phyloP scores from a whole-genome alignment of 2,113 vertebrate species.

The Salvelinus namaycush region DNA sequence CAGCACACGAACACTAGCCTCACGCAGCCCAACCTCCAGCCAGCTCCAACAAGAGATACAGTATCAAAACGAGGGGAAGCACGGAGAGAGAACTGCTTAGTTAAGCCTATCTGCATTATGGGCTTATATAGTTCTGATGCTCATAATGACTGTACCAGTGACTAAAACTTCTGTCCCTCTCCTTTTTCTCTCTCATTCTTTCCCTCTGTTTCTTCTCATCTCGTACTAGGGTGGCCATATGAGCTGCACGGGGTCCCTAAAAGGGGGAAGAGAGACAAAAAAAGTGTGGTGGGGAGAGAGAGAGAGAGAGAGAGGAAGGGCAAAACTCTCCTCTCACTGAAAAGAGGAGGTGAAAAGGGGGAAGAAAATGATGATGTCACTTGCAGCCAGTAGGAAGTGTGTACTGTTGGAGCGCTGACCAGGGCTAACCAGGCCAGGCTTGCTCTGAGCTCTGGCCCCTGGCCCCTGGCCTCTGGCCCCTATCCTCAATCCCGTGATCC shows the following conservation, averaged over 20 bases:
- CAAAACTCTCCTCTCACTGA: slow-evolving; percentile 46
- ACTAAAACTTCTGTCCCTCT: not conserved
- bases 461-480: slow-evolving; percentile 34
- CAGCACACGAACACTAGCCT: not conserved
- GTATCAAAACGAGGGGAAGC: not conserved
- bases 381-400: slow-evolving; percentile 66
- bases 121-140: not conserved
- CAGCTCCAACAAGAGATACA: not conserved
- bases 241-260: slow-evolving; percentile 51
- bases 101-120: not conserved
- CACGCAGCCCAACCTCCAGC: not conserved
- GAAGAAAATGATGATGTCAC: slow-evolving; percentile 78
- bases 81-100: not conserved
- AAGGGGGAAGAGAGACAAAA: slow-evolving; percentile 13
- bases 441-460: slow-evolving; percentile 9
- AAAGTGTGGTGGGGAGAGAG: slow-evolving; percentile 7
- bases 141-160: slow-evolving; percentile 9
- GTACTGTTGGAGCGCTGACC: slow-evolving; percentile 18
- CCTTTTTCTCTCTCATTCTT: slow-evolving; percentile 34
- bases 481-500: not conserved
- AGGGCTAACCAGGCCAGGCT: slow-evolving; percentile 22
- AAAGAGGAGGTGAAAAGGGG: slow-evolving; percentile 66
- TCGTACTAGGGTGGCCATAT: slow-evolving; percentile 45
- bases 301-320: slow-evolving; percentile 29
- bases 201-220: slow-evolving; percentile 28